Evolutionary conservation across 1,140 invertebrate species (phyloP).

Genomic region (Popillia japonica): DNA sequence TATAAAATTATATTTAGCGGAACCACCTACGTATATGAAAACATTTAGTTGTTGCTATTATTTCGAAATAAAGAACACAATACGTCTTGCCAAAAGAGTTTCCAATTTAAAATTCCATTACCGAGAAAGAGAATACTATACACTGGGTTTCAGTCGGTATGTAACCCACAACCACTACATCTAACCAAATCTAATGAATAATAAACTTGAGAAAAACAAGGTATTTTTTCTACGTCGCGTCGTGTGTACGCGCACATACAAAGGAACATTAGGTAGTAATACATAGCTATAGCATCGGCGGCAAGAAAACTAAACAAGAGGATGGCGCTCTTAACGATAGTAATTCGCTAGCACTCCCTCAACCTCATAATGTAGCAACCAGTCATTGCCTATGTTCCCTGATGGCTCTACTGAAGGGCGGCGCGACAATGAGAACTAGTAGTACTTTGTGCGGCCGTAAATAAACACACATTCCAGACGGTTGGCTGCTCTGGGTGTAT

Average conservation of each 20-base stretch:
- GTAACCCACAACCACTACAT: not conserved
- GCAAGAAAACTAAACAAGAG: slow-evolving; percentile 23
- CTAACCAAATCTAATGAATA: not conserved
- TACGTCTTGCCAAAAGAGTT: slow-evolving; percentile 6
- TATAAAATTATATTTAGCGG: not conserved
- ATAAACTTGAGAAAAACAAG: slow-evolving; percentile 8
- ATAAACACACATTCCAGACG: slow-evolving; percentile 11
- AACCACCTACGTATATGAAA: not conserved
- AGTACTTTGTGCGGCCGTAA: slow-evolving; percentile 16
- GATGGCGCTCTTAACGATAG: not conserved
- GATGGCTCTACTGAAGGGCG: not conserved
- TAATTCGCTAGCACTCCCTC: not conserved
- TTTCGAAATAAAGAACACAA: not conserved
- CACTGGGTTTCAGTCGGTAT: not conserved
- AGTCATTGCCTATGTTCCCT: not conserved
- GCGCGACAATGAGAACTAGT: not conserved
- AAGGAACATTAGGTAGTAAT: not conserved
- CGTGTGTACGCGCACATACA: not conserved
- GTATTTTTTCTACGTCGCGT: not conserved
- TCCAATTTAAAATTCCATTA: slow-evolving; percentile 31
- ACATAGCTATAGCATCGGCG: not conserved
- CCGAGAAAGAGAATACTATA: not conserved
- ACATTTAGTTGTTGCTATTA: not conserved
- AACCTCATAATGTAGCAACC: not conserved
- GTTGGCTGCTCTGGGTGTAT: slow-evolving; percentile 23